Evolutionary conservation across 2,888 invertebrate species (phyloP), one percentile per base, ranked within the genome.

Genomic region (Molanna angustata): DNA sequence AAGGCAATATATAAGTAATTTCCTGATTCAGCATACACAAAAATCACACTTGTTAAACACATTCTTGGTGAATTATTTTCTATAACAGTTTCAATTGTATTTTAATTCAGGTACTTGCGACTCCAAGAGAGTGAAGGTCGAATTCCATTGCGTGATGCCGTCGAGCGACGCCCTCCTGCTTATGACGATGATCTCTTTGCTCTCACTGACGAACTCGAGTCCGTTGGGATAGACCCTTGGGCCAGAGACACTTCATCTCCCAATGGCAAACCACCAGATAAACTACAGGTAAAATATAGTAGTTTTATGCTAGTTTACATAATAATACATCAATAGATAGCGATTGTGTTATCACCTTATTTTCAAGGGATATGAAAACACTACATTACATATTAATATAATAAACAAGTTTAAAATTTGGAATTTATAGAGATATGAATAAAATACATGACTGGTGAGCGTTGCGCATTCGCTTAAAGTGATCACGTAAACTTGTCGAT

Each of bases 91-190:
- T 4, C 35, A n/a, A 33, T 33, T 33, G 14, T 33, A 14, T 33
- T 6, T 6, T 17, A 6, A 16, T 16, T 4, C 27, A 54, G 49
- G 33, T 54, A 49, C 35, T 19, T 45, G 4, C 45, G 45, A 1
- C 39, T 31, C 2, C 33, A 39, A n/a, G 16, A 32, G 13, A 27
- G 21, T 3, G 40, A 31, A 20, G 35, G 33, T 11, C 50, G 73
- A 54, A 70, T 84, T 46, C 86, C 86, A 1, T 67, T 88, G 37
- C 75, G 88, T 62, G 86, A 87, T 65, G 84, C 88, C 0, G 87
- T 88, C 1, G 87, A 88, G 66, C 77, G 74, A 58, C 66, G 81
- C 35, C 81, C 79, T 22, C 65, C 67, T 4, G 72, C 72, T 4
- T 67, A 70, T 40, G 67, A 71, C 53, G 66, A 69, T 6, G 64